phyloP scores from a whole-genome alignment of 2,888 invertebrate genomes.

The Noctua fimbriata region DNA sequence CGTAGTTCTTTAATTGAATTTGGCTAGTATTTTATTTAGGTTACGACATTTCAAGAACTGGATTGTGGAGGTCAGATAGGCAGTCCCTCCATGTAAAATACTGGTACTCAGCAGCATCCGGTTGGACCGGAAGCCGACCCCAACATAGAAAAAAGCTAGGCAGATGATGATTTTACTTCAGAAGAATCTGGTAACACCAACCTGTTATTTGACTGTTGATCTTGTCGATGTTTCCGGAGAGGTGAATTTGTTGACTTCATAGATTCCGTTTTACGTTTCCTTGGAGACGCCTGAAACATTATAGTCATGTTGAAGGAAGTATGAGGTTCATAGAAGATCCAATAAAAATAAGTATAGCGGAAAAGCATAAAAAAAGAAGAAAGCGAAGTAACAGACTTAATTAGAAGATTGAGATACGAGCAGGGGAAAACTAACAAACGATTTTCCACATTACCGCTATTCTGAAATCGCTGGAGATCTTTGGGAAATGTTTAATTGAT shows the following conservation, averaged over 20 bases:
- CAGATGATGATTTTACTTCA: not conserved
- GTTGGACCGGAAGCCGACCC: not conserved
- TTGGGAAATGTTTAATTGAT: not conserved
- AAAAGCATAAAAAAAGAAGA: not conserved
- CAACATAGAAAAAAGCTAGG: not conserved
- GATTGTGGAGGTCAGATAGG: not conserved
- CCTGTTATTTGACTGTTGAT: conserved; percentile 44
- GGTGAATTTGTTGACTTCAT: conserved; percentile 43
- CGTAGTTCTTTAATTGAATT: not conserved
- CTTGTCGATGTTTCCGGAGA: conserved; percentile 40
- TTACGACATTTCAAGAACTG: not conserved
- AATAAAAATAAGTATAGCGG: too few relatives aligned
- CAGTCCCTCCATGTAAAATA: not conserved
- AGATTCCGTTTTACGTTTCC: conserved; percentile 47
- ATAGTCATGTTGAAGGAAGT: not conserved
- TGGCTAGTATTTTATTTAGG: not conserved
- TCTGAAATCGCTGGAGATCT: too few relatives aligned
- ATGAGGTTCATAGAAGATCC: not conserved
- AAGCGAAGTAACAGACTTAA: too few relatives aligned
- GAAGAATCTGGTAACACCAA: conserved; percentile 5
- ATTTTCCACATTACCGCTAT: too few relatives aligned
- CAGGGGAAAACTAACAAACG: too few relatives aligned
- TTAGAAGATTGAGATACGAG: not conserved
- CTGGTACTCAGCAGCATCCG: not conserved
- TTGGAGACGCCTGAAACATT: conserved; percentile 48